phyloP scores from a whole-genome alignment of 1,140 invertebrate species.

The Mactra quadrangularis region DNA sequence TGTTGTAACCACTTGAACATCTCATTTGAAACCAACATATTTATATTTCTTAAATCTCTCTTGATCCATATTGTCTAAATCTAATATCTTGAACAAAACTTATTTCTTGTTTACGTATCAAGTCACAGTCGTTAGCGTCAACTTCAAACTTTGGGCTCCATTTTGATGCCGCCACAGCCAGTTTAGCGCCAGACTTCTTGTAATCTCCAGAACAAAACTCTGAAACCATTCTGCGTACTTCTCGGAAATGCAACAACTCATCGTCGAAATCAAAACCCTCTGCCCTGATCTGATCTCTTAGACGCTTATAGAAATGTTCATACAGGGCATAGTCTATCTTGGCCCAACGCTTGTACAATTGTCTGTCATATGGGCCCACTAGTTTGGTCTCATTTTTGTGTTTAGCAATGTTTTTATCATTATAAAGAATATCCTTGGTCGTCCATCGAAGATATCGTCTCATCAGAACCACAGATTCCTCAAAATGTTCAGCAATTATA shows the following conservation, averaged over 20 bases:
- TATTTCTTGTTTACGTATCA: constrained; percentile 56
- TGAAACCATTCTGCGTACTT: constrained; percentile 34
- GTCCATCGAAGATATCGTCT: constrained; percentile 84
- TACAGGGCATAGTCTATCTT: constrained; percentile 68
- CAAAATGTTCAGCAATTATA: constrained; percentile 85
- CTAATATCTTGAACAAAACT: constrained; percentile 53
- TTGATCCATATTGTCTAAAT: constrained; percentile 54
- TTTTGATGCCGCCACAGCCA: constrained; percentile 37
- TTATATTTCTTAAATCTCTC: constrained; percentile 12
- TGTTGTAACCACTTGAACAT: no score
- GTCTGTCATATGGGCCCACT: constrained; percentile 16
- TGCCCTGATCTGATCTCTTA: constrained; percentile 61
- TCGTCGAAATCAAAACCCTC: constrained; percentile 62
- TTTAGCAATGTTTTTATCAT: constrained; percentile 49
- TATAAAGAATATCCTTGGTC: constrained; percentile 81
- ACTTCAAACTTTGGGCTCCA: constrained; percentile 60
- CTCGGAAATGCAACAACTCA: constrained; percentile 59
- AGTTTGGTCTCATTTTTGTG: constrained; percentile 10
- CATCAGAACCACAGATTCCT: constrained; percentile 85
- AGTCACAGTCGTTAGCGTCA: constrained; percentile 49
- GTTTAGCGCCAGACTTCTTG: constrained; percentile 36
- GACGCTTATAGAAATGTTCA: constrained; percentile 61
- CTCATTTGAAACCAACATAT: background rate
- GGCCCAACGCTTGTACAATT: constrained; percentile 54
- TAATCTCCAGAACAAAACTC: constrained; percentile 52